Conservation (phyloP, 2,888 invertebrate genomes). For the Pediacus dermestoides region DNA sequence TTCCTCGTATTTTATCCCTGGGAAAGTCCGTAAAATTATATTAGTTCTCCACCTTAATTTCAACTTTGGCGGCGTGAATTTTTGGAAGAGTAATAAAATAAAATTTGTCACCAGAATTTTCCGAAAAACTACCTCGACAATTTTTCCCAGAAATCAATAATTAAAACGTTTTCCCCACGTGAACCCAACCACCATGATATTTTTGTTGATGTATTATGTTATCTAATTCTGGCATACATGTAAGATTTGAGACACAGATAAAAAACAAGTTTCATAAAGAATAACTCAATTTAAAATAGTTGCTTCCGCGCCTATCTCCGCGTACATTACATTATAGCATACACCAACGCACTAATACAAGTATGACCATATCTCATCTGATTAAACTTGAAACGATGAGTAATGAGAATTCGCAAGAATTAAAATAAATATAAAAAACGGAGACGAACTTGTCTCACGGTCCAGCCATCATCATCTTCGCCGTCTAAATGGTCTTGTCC, state of each 20-base stretch:
- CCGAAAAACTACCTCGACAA: too few species aligned
- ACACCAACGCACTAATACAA: constrained; percentile 16
- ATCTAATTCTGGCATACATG: too few species aligned
- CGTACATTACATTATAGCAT: constrained; percentile 1
- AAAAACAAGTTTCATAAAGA: constrained; percentile 6
- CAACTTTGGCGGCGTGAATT: too few species aligned
- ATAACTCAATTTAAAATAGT: constrained; percentile 5
- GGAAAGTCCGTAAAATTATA: too few species aligned
- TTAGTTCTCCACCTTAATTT: too few species aligned
- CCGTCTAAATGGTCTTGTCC: constrained; percentile 10
- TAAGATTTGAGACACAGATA: constrained; percentile 5
- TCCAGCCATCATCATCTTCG: constrained; percentile 19
- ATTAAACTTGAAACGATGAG: constrained; percentile 6
- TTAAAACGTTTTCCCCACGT: too few species aligned
- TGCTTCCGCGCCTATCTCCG: constrained; percentile 15
- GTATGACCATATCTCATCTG: constrained; percentile 11
- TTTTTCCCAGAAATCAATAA: too few species aligned
- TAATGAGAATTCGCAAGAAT: constrained; percentile 14
- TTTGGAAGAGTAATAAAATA: too few species aligned
- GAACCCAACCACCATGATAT: too few species aligned
- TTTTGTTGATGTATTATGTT: too few species aligned
- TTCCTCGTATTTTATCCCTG: too few species aligned
- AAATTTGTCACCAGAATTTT: too few species aligned
- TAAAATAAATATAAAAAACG: constrained; percentile 12
- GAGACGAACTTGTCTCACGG: constrained; percentile 23